Conservation (phyloP, 2,888 invertebrate species). For the Drosophila pseudotalamancana region DNA sequence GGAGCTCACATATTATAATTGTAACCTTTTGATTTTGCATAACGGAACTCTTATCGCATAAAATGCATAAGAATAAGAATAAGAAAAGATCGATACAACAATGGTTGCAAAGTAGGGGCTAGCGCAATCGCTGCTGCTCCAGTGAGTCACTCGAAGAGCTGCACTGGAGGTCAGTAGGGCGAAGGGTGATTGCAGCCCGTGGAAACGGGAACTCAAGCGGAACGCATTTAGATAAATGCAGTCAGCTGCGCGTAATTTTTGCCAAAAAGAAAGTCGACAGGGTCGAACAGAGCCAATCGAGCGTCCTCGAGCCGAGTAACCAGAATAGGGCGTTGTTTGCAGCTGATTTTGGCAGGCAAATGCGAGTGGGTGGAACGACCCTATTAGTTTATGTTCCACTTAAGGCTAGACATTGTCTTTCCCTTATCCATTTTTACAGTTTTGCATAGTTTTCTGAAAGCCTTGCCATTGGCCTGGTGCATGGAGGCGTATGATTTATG, state of each 20-base stretch:
- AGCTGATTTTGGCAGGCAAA: conserved; percentile 51
- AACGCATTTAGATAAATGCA: conserved; percentile 56
- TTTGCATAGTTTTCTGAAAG: conserved; percentile 7
- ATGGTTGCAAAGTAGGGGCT: background rate
- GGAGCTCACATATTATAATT: background rate
- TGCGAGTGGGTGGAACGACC: background rate
- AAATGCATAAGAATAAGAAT: conserved; percentile 7
- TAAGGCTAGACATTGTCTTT: conserved; percentile 1
- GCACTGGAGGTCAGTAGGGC: conserved; percentile 5
- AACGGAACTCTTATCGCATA: conserved; percentile 1
- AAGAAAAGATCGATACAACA: background rate
- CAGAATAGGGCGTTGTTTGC: conserved; percentile 30
- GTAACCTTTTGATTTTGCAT: background rate
- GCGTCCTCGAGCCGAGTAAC: conserved; percentile 22
- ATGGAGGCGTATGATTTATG: conserved; percentile 52
- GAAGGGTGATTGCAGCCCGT: background rate
- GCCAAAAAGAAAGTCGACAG: conserved; percentile 25
- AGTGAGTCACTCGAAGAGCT: conserved; percentile 11
- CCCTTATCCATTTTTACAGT: conserved; percentile 12
- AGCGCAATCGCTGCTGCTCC: conserved; percentile 5
- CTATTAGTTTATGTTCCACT: background rate
- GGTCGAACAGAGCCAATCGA: conserved; percentile 14
- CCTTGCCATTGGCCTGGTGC: background rate
- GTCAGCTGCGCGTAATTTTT: conserved; percentile 26
- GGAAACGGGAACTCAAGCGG: conserved; percentile 7